These are phyloP conservation scores for Rousettus leschenaultii DNA, from an alignment of 2,113 vertebrate species.

Conservation along the genomic window DNA sequence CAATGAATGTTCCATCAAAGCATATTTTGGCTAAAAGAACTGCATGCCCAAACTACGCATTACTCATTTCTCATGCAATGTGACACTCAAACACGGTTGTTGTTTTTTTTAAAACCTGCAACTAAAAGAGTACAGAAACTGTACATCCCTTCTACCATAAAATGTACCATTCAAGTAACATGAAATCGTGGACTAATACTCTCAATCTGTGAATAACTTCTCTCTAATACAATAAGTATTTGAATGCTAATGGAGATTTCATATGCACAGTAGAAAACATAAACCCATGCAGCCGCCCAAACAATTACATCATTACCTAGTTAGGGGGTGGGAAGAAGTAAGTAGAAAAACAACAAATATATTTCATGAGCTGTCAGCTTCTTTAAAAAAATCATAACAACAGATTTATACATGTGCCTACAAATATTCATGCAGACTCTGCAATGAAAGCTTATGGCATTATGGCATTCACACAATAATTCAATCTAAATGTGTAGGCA, in stretches of 20 bases:
- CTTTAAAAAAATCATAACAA: constrained; percentile 60
- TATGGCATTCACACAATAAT: constrained; percentile 79
- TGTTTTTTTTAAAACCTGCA: neutral
- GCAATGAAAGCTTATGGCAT: constrained; percentile 75
- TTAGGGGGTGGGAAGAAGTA: neutral
- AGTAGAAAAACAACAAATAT: constrained; percentile 41
- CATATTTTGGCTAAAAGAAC: constrained; percentile 54
- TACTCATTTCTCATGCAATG: neutral
- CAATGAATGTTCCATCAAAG: constrained; percentile 52
- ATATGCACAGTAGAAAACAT: neutral
- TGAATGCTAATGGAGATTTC: constrained; percentile 11
- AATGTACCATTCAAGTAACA: neutral
- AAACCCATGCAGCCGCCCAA: constrained; percentile 2
- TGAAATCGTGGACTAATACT: neutral
- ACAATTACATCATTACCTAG: constrained; percentile 53
- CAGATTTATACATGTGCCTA: constrained; percentile 73
- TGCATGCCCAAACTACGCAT: neutral
- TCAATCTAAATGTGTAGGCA: constrained; percentile 81
- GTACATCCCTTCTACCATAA: neutral
- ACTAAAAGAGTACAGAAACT: neutral
- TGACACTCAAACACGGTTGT: neutral
- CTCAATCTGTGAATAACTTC: neutral
- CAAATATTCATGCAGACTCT: constrained; percentile 72
- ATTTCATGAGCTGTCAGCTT: constrained; percentile 65
- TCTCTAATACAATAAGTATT: neutral